Evolutionary conservation across 2,797 vertebrate species (phyloP).

Genomic region (Enteromius unitaeniatus): DNA sequence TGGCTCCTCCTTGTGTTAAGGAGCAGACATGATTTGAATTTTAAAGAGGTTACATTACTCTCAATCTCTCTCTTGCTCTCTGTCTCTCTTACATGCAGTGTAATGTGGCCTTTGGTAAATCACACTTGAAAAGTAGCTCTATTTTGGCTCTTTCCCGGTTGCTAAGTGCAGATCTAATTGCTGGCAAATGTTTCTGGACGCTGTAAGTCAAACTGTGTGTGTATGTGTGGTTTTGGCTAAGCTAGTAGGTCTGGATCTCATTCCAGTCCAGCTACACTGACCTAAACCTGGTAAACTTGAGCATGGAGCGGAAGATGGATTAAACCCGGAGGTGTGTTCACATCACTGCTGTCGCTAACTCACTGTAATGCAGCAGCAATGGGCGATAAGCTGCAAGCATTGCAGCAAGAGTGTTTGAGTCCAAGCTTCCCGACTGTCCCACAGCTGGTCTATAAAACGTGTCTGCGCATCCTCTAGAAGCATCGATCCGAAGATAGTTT

Average conservation of each 20-base stretch:
- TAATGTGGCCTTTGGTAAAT: conserved; percentile 41
- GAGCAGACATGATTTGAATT: conserved; percentile 46
- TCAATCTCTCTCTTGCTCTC: background rate
- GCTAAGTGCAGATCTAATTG: conserved; percentile 44
- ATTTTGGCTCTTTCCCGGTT: conserved; percentile 29
- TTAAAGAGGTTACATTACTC: conserved; percentile 35
- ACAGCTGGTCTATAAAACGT: background rate
- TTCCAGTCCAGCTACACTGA: conserved; percentile 15
- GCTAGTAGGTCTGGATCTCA: conserved; percentile 2
- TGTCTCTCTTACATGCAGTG: background rate
- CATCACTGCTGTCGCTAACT: conserved; percentile 27
- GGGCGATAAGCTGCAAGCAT: conserved; percentile 3
- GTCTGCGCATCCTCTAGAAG: background rate
- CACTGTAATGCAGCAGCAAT: conserved; percentile 20
- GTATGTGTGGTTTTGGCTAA: background rate
- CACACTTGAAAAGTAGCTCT: conserved; percentile 19
- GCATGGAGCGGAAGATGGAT: background rate
- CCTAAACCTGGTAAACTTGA: conserved; percentile 33
- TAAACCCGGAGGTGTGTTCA: background rate
- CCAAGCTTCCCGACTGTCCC: conserved; percentile 9
- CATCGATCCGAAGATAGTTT: conserved; percentile 6
- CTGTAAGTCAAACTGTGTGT: conserved; percentile 28
- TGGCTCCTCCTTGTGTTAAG: conserved; percentile 34
- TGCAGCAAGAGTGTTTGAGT: conserved; percentile 21
- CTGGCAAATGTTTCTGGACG: conserved; percentile 39